Percentiles rank a stretch among this genome's conserved stretches.
phyloP scores from a whole-genome alignment of 2,797 vertebrate species.

The Coregonus sp. region DNA sequence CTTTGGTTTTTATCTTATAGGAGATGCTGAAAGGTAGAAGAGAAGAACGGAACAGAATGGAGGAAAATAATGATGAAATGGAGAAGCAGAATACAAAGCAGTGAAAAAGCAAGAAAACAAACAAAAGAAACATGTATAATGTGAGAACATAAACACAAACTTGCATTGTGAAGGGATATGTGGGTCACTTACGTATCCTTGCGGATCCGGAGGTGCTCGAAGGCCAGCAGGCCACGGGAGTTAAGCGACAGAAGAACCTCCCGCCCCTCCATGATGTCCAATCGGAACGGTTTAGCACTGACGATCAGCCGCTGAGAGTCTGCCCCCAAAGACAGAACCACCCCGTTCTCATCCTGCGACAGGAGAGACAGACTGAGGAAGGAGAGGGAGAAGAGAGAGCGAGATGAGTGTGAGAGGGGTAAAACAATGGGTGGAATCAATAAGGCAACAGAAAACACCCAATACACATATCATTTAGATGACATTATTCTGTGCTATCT shows the following conservation, averaged over 20 bases:
- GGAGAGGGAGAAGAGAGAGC: not conserved
- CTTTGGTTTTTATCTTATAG: conserved; percentile 94
- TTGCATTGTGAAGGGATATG: conserved; percentile 53
- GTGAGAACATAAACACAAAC: conserved; percentile 48
- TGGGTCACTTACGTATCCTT: conserved; percentile 90
- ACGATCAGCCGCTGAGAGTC: conserved; percentile 84
- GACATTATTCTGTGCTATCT: not conserved
- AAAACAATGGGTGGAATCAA: not conserved
- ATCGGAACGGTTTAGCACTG: conserved; percentile 84
- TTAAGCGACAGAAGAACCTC: conserved; percentile 92
- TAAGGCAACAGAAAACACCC: not conserved
- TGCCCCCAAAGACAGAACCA: conserved; percentile 83
- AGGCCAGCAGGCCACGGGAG: conserved; percentile 87
- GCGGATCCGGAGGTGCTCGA: conserved; percentile 87
- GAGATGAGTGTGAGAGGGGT: not conserved
- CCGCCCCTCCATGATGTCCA: conserved; percentile 86
- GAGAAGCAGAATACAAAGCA: conserved; percentile 75
- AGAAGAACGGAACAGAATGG: conserved; percentile 74
- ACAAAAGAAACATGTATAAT: conserved; percentile 57
- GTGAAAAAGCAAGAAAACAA: conserved; percentile 64
- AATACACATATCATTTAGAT: not conserved
- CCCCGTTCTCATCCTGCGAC: conserved; percentile 84
- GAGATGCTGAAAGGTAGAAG: conserved; percentile 86
- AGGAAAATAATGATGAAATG: conserved; percentile 74
- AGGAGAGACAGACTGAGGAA: conserved; percentile 66